Percentiles rank a stretch among this genome's conserved stretches.
Conservation (phyloP, 2,113 vertebrate genomes). For the Tragelaphus imberbis region DNA sequence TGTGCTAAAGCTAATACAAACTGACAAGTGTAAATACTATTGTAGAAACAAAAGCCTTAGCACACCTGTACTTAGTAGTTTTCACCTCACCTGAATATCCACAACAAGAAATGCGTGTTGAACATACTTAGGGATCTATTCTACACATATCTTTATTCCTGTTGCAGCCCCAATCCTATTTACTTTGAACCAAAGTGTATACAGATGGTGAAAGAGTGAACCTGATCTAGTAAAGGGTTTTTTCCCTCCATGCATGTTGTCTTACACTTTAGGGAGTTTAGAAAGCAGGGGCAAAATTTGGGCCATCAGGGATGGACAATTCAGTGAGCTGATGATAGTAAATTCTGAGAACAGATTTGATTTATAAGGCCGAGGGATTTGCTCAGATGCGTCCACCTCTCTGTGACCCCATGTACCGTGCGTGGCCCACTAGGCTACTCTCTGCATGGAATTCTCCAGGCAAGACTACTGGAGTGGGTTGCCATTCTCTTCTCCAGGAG, state of each 20-base stretch:
- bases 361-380: neutral
- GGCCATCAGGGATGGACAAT: neutral
- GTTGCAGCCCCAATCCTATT: neutral
- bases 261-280: neutral
- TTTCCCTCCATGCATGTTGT: neutral
- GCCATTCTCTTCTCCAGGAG: neutral
- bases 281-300: neutral
- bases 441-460: neutral
- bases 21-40: neutral
- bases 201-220: neutral
- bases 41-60: neutral
- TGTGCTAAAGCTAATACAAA: neutral
- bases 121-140: neutral
- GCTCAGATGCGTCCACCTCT: neutral
- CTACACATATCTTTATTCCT: neutral
- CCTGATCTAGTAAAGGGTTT: neutral
- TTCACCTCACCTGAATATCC: neutral
- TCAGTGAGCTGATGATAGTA: neutral
- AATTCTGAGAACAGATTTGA: conserved; percentile 33
- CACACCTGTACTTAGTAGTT: neutral
- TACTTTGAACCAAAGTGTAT: neutral
- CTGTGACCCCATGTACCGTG: neutral
- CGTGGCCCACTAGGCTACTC: neutral
- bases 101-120: neutral
- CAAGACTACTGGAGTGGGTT: neutral